Conservation (phyloP, 2,888 invertebrate species). For the Caenorhabditis drosophilae region DNA sequence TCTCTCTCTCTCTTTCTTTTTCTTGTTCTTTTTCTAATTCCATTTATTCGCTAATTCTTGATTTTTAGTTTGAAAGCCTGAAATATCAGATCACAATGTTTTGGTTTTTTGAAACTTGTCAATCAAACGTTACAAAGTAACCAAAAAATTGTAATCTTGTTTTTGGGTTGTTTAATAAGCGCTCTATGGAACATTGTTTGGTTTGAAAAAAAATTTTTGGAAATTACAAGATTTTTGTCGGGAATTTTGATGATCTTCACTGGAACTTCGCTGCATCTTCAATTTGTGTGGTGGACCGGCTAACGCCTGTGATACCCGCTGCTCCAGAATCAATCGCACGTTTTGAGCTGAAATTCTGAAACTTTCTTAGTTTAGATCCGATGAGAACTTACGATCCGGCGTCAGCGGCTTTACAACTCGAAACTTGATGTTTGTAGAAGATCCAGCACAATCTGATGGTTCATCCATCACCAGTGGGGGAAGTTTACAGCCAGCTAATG, state of each 20-base stretch:
- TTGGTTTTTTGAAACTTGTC: conserved; percentile 27
- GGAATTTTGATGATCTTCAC: too few species aligned
- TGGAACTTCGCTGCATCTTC: conserved; percentile 18
- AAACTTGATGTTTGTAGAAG: conserved; percentile 1
- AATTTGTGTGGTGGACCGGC: conserved; percentile 14
- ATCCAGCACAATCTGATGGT: too few species aligned
- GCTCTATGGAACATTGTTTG: too few species aligned
- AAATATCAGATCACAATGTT: conserved; percentile 18
- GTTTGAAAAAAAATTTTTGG: too few species aligned
- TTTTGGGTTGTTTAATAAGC: not conserved
- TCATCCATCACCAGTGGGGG: conserved; percentile 15
- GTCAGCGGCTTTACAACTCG: conserved; percentile 25
- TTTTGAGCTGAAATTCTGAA: conserved; percentile 15
- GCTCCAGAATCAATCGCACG: conserved; percentile 23
- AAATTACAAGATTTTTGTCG: too few species aligned
- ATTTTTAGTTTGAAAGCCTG: too few species aligned
- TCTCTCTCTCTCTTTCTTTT: too few species aligned
- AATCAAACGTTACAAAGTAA: conserved; percentile 30
- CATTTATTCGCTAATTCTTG: too few species aligned
- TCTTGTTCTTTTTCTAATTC: too few species aligned
- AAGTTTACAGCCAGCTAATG: conserved; percentile 7
- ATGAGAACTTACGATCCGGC: conserved; percentile 21
- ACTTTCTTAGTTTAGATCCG: not conserved
- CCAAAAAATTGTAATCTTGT: conserved; percentile 28
- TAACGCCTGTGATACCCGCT: conserved; percentile 25